Evolutionary conservation across 2,888 invertebrate species (phyloP).

Genomic region (Dolomedes plantarius): DNA sequence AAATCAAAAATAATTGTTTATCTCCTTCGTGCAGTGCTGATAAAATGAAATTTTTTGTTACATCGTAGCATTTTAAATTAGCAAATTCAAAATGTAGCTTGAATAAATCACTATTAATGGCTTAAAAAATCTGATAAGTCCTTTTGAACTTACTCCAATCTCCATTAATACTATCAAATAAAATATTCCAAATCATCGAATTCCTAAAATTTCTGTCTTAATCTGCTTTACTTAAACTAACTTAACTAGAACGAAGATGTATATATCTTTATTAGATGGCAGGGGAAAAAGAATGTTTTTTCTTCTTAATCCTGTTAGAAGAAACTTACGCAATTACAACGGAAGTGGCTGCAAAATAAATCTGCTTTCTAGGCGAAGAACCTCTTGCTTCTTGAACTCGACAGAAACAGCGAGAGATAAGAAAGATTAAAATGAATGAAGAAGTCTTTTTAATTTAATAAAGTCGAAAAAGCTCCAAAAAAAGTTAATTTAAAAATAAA

Average conservation of each 20-base stretch:
- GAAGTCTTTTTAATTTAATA: not conserved
- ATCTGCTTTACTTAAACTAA: not conserved
- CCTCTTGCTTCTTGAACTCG: not conserved
- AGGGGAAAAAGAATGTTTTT: not conserved
- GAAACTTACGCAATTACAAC: not conserved
- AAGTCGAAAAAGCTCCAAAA: not conserved
- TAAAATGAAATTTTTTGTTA: no score
- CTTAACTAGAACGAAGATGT: not conserved
- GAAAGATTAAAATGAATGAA: not conserved
- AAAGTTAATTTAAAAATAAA: no score
- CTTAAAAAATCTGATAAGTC: no score
- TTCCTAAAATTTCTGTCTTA: not conserved
- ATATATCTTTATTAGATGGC: not conserved
- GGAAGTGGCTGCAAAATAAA: not conserved
- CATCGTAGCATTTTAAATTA: no score
- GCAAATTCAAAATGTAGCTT: no score
- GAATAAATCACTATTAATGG: no score
- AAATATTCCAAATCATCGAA: no score
- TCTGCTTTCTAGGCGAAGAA: not conserved
- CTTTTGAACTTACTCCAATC: no score
- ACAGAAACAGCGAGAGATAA: not conserved
- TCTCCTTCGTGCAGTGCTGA: no score
- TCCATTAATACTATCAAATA: no score
- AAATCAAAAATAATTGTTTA: no score
- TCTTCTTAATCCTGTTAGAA: not conserved